Evolutionary conservation across 2,113 vertebrate genomes (phyloP), one percentile per base, ranked within the genome.

Genomic region (Spheniscus mendiculus): DNA sequence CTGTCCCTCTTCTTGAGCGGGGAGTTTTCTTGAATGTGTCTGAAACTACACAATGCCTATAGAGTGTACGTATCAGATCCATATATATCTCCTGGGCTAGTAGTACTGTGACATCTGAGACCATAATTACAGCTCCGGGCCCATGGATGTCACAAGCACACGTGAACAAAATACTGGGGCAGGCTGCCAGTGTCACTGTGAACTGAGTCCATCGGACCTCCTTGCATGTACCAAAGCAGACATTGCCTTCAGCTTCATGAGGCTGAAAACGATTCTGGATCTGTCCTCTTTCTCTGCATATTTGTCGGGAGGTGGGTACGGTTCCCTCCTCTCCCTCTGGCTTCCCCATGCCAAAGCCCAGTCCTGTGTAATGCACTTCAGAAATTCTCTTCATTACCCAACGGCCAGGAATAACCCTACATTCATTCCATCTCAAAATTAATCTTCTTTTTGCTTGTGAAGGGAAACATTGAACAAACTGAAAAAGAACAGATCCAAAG

Each of bases 61-160:
- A 55, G 70, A 50, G 38, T 44, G 8, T 69, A 58, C 0, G 0
- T 49, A 63, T 84, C 42, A 55, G 58, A 90, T 91, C 79, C 71
- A 71, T 73, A 95, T 94, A 91, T 94, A 90, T 52, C 78, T 86
- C 55, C 76, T 81, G 42, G 47, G 16, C 63, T 86, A 45, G 82
- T 67, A 88, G 49, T 70, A 20, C 72, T 91, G 74, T 93, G 94
- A 88, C 84, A 96, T 69, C 45, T 88, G 93, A 96, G 94, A 83
- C 87, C 47, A 3, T 71, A 91, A 83, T 91, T 94, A 91, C 90
- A 86, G 62, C 82, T 91, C 85, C 69, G 69, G 42, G 21, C 53
- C 63, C 36, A 5, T 83, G 82, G 74, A 80, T 89, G 78, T 91
- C 74, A 63, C 70, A 85, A 80, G 50, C 84, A 73, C 59, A 80